Base-by-base conservation (phyloP, 2,113 vertebrate species). In the Formicarius rufipectus region DNA sequence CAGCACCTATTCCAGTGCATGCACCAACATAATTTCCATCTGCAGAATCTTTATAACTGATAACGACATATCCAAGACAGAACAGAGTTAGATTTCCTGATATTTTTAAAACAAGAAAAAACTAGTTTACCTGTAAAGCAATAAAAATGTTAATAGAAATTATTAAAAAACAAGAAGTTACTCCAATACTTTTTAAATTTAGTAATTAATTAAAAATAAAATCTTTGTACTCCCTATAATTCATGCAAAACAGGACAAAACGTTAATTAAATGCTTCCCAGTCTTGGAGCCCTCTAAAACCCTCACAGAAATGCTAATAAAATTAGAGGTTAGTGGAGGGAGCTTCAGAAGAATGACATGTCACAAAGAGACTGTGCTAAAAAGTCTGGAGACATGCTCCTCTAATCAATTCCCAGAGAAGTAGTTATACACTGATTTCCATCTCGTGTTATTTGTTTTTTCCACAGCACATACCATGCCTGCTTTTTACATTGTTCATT, bases 61-160 rank as follows among this genome's bases (percentile, higher is more conserved):
- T 84, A 77, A 71, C 21, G 27, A 69, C 42, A 79, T 30, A 67
- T 50, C 47, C 16, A 18, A 90, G 84, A 86, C 74, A 92, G 80
- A 87, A 94, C 28, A 72, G 17, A 74, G 18, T 17, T 33, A 84
- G 56, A 84, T 22, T 84, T 88, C 56, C 14, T 37, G 47, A 94
- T 59, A 77, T 67, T 90, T 89, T 84, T 88, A 72, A 56, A 89
- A 72, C 64, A 90, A 85, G 78, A 85, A 90, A 87, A 91, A 74
- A 80, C 5, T 47, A 84, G 25, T 69, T 83, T 64, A 74, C 39
- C 52, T 81, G 64, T 37, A 86, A 88, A 84, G n/a, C 35, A 80
- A 60, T 80, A 40, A 47, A 85, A 91, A 44, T 6, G 1, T 50
- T 67, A 75, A 39, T 10, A 69, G 10, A 33, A 76, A 44, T 81